Evolutionary conservation across 2,888 invertebrate species (phyloP), one percentile per base, ranked within the genome.

Genomic region (Carpatolechia fugitivella): DNA sequence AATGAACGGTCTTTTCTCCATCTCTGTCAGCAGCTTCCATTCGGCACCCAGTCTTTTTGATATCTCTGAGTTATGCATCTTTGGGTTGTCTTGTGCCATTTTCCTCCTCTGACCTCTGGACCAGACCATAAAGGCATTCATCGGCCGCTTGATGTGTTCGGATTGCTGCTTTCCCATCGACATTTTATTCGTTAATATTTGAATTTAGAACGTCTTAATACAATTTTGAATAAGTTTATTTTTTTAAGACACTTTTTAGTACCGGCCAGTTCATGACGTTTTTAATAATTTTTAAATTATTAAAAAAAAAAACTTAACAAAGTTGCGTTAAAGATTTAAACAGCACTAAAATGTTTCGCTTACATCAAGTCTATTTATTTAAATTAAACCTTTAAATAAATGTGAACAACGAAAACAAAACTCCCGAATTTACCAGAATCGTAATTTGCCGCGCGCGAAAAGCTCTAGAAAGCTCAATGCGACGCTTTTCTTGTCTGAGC

Each of bases 81-180:
- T 97, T 0, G 97, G 97, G 79, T 97, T 97, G 70, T 97, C 97
- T 76, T 97, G 97, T 0, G 97, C 97, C 95, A 97, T 97, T 87
- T 97, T 97, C 64, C 97, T 89, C 57, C 97, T 82, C 80, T 97
- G 97, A 5, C 96, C 96, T 31, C 97, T 87, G 1, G 96, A 96
- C 97, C 97, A 97, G 62, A 97, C 97, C 97, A 97, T 97, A 82
- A 97, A 97, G 3, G 97, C 97, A 80, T 97, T 97, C 97, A 97
- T 97, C 0, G 97, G 97, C 64, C 97, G 91, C 82, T 98, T 98
- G 68, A 98, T 97, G 80, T 97, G 97, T 78, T 95, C 95, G 65
- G 92, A 76, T 14, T 81, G 82, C 55, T 80, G 87, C 64, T 90
- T 89, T 3, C 81, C 85, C 60, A 89, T 69, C 50, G 90, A 90